Base-by-base conservation (phyloP, 2,113 vertebrate genomes). In the Epinephelus lanceolatus region DNA sequence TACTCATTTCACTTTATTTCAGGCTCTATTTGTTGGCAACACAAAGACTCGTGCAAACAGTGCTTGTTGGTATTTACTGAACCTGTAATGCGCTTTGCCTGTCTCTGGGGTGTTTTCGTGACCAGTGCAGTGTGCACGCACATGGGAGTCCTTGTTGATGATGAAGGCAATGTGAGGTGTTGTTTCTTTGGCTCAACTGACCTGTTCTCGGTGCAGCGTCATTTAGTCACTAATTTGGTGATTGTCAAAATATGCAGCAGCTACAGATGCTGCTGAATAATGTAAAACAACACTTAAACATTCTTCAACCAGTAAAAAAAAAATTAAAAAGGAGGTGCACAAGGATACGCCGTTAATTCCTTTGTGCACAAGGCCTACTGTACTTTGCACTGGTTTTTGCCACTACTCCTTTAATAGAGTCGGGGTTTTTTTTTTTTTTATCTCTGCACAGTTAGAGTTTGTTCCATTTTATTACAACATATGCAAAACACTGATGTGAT, bases 371-470 rank as follows among this genome's bases (percentile, higher is more conserved):
- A 17, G 56, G 65, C n/a, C 65, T 73, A 8, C 37, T 45, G 83
- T 62, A 76, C 62, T 78, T 79, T 33, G 66, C 40, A 56, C 57
- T 72, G 30, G 60, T 87, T 71, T 73, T 52, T 78, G 60, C 21
- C 40, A 17, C 62, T 56, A 52, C 17, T 56, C 27, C 15, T 69
- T 79, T 40, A 51, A 71, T 30, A 65, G 15, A 83, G 21, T 23
- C 27, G 3, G 10, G 40, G 6, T 33, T 10, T 69, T 27, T 77
- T 45, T 0, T n/a, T 70, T n/a, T 1, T 81, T n/a, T 77, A 25
- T 47, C 17, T 71, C 72, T 73, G 78, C 76, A 87, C 80, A 84
- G 42, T 63, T 86, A 80, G 4, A 83, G 19, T 91, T 88, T 86
- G 42, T 83, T 89, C 19, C 59, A 76, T 75, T 90, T 71, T 62